Conservation (phyloP, 2,797 vertebrate species). For the Pygocentrus nattereri region DNA sequence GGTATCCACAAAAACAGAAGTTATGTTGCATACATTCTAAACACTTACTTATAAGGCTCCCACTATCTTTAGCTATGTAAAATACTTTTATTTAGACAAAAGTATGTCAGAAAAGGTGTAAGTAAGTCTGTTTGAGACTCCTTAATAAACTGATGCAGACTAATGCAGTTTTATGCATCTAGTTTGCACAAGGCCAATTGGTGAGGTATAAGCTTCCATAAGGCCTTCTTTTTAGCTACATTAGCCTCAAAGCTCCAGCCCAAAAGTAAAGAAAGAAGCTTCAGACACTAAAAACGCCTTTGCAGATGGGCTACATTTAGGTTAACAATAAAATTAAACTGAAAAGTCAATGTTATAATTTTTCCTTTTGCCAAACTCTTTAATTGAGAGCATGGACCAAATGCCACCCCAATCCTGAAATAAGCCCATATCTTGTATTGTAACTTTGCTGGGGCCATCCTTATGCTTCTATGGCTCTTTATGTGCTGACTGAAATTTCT, state of each 20-base stretch:
- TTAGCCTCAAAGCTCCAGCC: not conserved
- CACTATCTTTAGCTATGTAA: too few species aligned
- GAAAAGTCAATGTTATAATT: too few species aligned
- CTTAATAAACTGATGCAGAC: not conserved
- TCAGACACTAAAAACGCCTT: not conserved
- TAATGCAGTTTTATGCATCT: too few species aligned
- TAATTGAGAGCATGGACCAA: not conserved
- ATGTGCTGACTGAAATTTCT: too few species aligned
- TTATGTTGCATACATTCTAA: too few species aligned
- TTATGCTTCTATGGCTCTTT: too few species aligned
- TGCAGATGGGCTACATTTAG: not conserved
- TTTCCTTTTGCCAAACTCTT: not conserved
- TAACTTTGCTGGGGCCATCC: too few species aligned
- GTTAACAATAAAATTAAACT: not conserved
- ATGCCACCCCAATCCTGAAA: too few species aligned
- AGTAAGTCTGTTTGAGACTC: not conserved
- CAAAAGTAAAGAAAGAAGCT: not conserved
- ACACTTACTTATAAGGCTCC: too few species aligned
- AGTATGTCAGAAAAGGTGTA: not conserved
- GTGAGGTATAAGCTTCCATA: not conserved
- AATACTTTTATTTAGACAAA: not conserved
- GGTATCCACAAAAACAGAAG: too few species aligned
- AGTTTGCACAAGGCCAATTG: too few species aligned
- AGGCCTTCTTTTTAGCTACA: not conserved
- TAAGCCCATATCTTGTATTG: too few species aligned